These are phyloP conservation scores for Notolepis coatsorum DNA, from an alignment of 2,797 vertebrate species.

Conservation along the genomic window DNA sequence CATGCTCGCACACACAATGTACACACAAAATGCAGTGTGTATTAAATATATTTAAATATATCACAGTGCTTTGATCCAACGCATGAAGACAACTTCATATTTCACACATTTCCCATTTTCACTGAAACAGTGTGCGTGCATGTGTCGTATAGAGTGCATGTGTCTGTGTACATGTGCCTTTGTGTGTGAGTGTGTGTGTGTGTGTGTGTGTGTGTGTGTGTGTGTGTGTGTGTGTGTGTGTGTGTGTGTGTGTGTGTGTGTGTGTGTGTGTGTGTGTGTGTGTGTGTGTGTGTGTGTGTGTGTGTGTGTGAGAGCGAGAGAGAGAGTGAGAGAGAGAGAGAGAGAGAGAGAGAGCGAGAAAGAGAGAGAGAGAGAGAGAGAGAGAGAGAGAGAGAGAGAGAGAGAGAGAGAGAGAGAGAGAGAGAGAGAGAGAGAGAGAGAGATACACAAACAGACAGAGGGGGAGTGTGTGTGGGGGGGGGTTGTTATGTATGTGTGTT, in stretches of 20 bases:
- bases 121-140: background rate
- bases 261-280: constrained; percentile 33
- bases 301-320: too few relatives aligned
- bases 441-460: too few relatives aligned
- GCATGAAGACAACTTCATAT: too few relatives aligned
- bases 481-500: constrained; percentile 36
- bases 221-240: constrained; percentile 7
- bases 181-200: constrained; percentile 33
- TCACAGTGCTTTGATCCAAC: too few relatives aligned
- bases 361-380: too few relatives aligned
- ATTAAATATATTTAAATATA: too few relatives aligned
- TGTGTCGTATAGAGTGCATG: background rate
- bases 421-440: too few relatives aligned
- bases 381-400: too few relatives aligned
- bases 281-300: constrained; percentile 67
- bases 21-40: too few relatives aligned
- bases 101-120: background rate
- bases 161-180: background rate
- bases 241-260: background rate
- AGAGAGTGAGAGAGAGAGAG: too few relatives aligned
- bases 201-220: constrained; percentile 15
- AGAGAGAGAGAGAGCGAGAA: too few relatives aligned
- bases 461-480: background rate
- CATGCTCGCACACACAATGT: background rate
- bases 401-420: too few relatives aligned